Evolutionary conservation across 2,113 vertebrate genomes (phyloP).

Genomic region (Brachyhypopomus gauderio): DNA sequence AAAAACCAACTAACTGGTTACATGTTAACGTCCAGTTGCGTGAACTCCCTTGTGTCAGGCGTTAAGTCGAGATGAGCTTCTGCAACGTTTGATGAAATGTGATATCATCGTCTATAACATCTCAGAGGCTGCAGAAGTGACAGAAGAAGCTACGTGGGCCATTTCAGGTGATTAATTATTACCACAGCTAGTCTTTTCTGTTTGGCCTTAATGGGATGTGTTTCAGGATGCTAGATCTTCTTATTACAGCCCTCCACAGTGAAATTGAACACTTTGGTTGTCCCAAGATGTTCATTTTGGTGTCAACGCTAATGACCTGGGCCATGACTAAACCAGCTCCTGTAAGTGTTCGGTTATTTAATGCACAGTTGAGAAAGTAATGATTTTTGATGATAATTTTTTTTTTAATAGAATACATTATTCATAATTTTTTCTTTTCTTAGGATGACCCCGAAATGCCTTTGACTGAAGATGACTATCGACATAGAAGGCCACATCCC

Average conservation of each 20-base stretch:
- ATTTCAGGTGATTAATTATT: conserved; percentile 74
- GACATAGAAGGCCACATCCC: conserved; percentile 79
- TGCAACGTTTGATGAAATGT: conserved; percentile 80
- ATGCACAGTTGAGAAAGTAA: neutral
- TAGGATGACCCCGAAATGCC: conserved; percentile 80
- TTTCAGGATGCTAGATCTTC: neutral
- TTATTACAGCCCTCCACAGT: conserved; percentile 72
- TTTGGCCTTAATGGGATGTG: neutral
- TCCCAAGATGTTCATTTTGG: conserved; percentile 86
- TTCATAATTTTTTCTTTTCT: neutral
- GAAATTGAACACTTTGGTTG: conserved; percentile 74
- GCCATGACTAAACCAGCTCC: conserved; percentile 76
- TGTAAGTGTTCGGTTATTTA: conserved; percentile 72
- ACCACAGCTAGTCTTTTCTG: neutral
- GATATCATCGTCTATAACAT: conserved; percentile 91
- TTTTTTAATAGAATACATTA: neutral
- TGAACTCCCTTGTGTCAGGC: conserved; percentile 62
- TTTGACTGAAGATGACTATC: conserved; percentile 86
- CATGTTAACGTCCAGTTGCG: too few relatives aligned
- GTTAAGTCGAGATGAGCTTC: conserved; percentile 71
- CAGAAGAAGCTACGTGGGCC: conserved; percentile 87
- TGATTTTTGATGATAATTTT: neutral
- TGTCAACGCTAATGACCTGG: conserved; percentile 94
- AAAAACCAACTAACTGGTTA: too few relatives aligned
- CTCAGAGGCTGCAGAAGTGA: conserved; percentile 76